Evolutionary conservation across 2,113 vertebrate genomes (phyloP).

Genomic region (Tichodroma muraria): DNA sequence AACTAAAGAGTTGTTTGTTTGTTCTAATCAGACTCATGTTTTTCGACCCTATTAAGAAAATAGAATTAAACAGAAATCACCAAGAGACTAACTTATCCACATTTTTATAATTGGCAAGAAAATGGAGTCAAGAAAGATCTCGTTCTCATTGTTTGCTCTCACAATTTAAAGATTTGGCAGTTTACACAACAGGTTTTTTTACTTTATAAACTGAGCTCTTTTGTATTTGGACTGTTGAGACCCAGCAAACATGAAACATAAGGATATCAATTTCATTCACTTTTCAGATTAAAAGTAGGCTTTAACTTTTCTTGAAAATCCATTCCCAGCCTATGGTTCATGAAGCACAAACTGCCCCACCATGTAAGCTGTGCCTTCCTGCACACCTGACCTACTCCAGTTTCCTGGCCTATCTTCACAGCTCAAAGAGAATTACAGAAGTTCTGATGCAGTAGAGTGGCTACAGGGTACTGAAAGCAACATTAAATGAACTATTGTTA

Average conservation of each 20-base stretch:
- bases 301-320: background rate
- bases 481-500: conserved; percentile 51
- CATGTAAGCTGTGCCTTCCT: background rate
- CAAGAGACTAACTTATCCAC: background rate
- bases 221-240: background rate
- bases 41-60: background rate
- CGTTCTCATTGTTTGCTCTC: background rate
- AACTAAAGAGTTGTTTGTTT: background rate
- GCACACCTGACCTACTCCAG: conserved; percentile 23
- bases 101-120: background rate
- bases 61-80: background rate
- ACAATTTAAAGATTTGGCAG: background rate
- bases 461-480: conserved; percentile 19
- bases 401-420: conserved; percentile 38
- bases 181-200: background rate
- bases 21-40: background rate
- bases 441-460: conserved; percentile 27
- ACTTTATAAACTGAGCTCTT: background rate
- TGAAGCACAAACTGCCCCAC: background rate
- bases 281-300: background rate
- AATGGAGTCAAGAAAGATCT: background rate
- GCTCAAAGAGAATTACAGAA: conserved; percentile 43
- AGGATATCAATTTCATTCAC: background rate
- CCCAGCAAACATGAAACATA: background rate
- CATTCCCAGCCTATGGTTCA: background rate